These are phyloP conservation scores for Heliothis subflexa DNA, from an alignment of 1,140 invertebrate species.

Conservation along the genomic window DNA sequence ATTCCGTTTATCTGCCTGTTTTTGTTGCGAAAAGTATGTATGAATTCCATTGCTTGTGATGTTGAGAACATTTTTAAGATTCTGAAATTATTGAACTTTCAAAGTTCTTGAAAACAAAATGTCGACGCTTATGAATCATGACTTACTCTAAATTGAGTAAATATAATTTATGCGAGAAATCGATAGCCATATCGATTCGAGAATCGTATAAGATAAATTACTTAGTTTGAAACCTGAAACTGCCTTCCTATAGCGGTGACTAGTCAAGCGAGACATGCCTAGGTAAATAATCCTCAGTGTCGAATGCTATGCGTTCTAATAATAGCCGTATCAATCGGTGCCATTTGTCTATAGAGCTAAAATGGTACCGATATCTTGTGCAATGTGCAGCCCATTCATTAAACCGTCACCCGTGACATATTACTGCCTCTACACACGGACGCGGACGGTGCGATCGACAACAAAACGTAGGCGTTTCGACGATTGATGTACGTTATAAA, in stretches of 20 bases:
- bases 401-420: conserved; percentile 47
- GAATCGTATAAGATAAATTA: background rate
- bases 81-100: background rate
- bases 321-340: conserved; percentile 62
- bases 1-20: background rate
- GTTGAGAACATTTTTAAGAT: conserved; percentile 1
- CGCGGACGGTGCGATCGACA: conserved; percentile 6
- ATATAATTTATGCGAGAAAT: background rate
- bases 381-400: conserved; percentile 57
- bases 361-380: conserved; percentile 57
- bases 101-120: background rate
- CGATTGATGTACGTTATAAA: conserved; percentile 39
- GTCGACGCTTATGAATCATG: too few relatives aligned
- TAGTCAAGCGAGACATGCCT: conserved; percentile 9
- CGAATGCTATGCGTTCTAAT: conserved; percentile 53
- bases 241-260: background rate
- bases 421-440: conserved; percentile 26
- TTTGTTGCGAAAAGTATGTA: background rate
- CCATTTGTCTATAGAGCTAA: conserved; percentile 56
- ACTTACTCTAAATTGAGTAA: background rate
- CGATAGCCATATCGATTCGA: conserved; percentile 4
- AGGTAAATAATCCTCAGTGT: conserved; percentile 37
- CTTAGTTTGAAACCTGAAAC: background rate
- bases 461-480: background rate
- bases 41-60: background rate